Conservation (phyloP, 2,113 vertebrate species). For the Apeltes quadracus region DNA sequence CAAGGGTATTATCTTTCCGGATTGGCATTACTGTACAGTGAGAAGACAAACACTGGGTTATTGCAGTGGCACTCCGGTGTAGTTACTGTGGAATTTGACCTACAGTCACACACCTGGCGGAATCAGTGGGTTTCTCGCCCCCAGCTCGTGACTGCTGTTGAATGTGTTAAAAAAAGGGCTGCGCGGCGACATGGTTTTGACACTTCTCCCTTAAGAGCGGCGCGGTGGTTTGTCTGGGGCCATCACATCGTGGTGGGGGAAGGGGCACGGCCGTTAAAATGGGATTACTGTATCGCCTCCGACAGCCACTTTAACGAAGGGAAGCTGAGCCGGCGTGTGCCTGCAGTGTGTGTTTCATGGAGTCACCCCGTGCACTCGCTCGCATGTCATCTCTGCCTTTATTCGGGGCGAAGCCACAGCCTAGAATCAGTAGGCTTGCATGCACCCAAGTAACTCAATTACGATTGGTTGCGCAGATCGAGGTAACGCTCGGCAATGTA, state of each 20-base stretch:
- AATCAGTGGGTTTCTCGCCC: slow-evolving; percentile 27
- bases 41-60: slow-evolving; percentile 45
- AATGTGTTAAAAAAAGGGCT: slow-evolving; percentile 31
- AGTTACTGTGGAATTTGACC: slow-evolving; percentile 8
- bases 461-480: not conserved
- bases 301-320: slow-evolving; percentile 72
- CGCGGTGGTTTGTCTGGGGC: slow-evolving; percentile 56
- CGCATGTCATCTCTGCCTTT: slow-evolving; percentile 52
- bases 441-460: slow-evolving; percentile 16
- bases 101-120: slow-evolving; percentile 30
- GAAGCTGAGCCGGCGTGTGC: slow-evolving; percentile 66
- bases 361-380: slow-evolving; percentile 42
- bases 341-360: slow-evolving; percentile 54
- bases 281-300: slow-evolving; percentile 73
- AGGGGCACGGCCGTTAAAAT: slow-evolving; percentile 73
- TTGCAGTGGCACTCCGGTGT: slow-evolving; percentile 16
- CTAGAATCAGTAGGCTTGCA: slow-evolving; percentile 34
- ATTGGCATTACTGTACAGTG: slow-evolving; percentile 42
- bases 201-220: slow-evolving; percentile 70
- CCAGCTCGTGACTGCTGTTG: slow-evolving; percentile 53
- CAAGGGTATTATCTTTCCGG: slow-evolving; percentile 38
- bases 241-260: slow-evolving; percentile 66
- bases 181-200: slow-evolving; percentile 56
- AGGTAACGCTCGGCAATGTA: not conserved
- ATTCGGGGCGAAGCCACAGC: slow-evolving; percentile 44